These are phyloP conservation scores for Agrilus cyanescens DNA, from an alignment of 2,888 invertebrate species.

Conservation along the genomic window DNA sequence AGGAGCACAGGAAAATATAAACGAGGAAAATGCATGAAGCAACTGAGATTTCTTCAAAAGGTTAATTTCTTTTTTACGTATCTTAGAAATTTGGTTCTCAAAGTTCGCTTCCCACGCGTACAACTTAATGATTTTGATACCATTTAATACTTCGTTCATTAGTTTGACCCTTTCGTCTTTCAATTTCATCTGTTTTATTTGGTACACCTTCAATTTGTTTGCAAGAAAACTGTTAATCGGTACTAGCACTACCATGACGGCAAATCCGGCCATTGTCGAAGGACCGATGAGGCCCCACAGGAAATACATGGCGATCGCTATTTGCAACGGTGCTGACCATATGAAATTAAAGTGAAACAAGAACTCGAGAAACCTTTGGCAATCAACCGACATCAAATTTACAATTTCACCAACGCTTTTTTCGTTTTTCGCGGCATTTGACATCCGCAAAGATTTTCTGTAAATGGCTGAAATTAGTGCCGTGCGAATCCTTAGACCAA, in stretches of 20 bases:
- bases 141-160: conserved; percentile 87
- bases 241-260: conserved; percentile 85
- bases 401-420: conserved; percentile 86
- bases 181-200: conserved; percentile 82
- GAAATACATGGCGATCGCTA: conserved; percentile 70
- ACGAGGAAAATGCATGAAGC: conserved; percentile 79
- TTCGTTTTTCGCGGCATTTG: conserved; percentile 66
- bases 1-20: conserved; percentile 90
- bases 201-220: conserved; percentile 64
- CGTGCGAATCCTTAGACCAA: conserved; percentile 81
- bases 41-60: conserved; percentile 84
- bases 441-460: conserved; percentile 69
- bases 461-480: conserved; percentile 83
- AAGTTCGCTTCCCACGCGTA: conserved; percentile 94
- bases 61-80: conserved; percentile 77
- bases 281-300: conserved; percentile 71
- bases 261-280: conserved; percentile 81
- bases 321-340: conserved; percentile 86
- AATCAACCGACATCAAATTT: conserved; percentile 85
- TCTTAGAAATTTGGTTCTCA: conserved; percentile 74
- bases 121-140: conserved; percentile 85
- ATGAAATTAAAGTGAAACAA: conserved; percentile 80
- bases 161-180: conserved; percentile 87
- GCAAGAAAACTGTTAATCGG: conserved; percentile 80
- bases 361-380: conserved; percentile 76